Percentiles rank a stretch among this genome's conserved stretches.
These are phyloP conservation scores for Apamea sordens DNA, from an alignment of 2,888 invertebrate genomes.

Conservation along the genomic window DNA sequence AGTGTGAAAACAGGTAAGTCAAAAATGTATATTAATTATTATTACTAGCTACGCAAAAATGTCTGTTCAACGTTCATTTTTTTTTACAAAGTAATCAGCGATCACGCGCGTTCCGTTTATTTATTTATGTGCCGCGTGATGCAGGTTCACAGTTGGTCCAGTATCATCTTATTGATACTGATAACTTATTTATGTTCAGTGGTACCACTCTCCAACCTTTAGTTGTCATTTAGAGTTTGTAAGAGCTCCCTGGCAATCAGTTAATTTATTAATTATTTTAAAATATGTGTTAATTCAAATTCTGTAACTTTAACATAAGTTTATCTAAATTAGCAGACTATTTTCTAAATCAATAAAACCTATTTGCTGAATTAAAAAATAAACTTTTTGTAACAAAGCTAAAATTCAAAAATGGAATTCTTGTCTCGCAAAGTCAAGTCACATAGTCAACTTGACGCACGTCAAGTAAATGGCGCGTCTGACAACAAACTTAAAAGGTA, in stretches of 20 bases:
- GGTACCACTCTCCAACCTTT: conserved; percentile 75
- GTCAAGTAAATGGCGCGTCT: conserved; percentile 83
- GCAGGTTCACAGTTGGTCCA: conserved; percentile 65
- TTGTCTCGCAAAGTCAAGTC: conserved; percentile 83
- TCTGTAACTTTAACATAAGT: conserved; percentile 8
- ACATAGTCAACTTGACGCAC: conserved; percentile 79
- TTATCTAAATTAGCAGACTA: not conserved
- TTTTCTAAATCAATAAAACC: conserved; percentile 20
- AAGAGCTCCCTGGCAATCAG: conserved; percentile 72
- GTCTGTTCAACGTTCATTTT: conserved; percentile 35
- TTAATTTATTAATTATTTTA: conserved; percentile 24
- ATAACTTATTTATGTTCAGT: conserved; percentile 73
- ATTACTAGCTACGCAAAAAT: conserved; percentile 11
- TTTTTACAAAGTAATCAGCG: conserved; percentile 48
- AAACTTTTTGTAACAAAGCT: conserved; percentile 67
- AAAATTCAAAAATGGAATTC: conserved; percentile 82
- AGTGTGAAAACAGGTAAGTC: conserved; percentile 39
- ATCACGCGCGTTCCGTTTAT: conserved; percentile 68
- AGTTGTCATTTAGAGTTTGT: conserved; percentile 84
- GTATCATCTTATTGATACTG: conserved; percentile 65
- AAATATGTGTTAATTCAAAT: conserved; percentile 41
- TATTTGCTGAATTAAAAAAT: conserved; percentile 71
- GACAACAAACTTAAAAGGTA: conserved; percentile 78
- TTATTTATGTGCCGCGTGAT: conserved; percentile 69
- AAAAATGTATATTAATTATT: not conserved